Evolutionary conservation across 2,888 invertebrate genomes (phyloP), one percentile per base, ranked within the genome.

Genomic region (Melieria picta): DNA sequence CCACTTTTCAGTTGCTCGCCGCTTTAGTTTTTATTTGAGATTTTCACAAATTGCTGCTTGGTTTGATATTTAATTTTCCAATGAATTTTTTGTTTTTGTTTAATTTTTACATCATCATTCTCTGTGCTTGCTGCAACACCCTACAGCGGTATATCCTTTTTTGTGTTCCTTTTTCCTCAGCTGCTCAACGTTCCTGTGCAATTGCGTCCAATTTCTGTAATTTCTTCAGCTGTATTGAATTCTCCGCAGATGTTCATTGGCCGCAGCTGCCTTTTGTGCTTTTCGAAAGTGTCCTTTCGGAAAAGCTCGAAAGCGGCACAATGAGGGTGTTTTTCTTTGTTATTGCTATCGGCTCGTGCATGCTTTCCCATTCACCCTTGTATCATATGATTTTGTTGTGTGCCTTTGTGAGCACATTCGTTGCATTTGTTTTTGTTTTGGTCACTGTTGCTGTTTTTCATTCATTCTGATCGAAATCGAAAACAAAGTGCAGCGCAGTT

Each of bases 201-300:
- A 65, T 13, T 46, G 13, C 43, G 66, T 58, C 5, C 50, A 43
- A 58, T 47, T 65, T 42, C 50, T 50, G 10, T 57, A 62, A 65
- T 52, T 52, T 64, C 70, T 65, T 58, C 10, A 65, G 52, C 65
- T 50, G 46, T 58, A 71, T 65, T 71, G 65, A 71, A 30, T 60
- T 71, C 65, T 71, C 61, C 70, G 67, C 60, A 60, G 46, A 69
- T 58, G 46, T 71, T 48, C 65, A 71, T 46, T 61, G 48, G 46
- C 48, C 48, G 56, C 61, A 60, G 43, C 48, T 48, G 56, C 48
- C 64, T 64, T 64, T 69, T 57, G 55, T 57, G 43, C 13, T 55
- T 56, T 63, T 69, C 55, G 69, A 69, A 69, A 63, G 42, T 57
- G 30, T 69, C 69, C 63, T 69, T 69, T 62, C 16, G 48, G 46